phyloP scores from a whole-genome alignment of 2,113 vertebrate species.

The Alces alces region DNA sequence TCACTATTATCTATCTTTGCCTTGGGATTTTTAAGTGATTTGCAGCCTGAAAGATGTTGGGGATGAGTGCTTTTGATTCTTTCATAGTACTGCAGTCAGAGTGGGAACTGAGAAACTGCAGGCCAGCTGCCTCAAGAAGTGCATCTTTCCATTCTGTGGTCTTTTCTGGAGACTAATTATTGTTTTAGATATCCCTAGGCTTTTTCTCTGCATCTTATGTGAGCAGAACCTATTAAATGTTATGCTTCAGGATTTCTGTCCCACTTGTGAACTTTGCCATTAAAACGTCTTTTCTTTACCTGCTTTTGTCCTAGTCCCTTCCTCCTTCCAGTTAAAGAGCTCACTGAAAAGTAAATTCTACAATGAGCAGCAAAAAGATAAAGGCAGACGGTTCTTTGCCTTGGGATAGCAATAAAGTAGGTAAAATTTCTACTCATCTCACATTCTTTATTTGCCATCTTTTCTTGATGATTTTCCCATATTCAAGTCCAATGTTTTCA shows the following conservation, averaged over 20 bases:
- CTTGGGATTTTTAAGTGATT: conserved; percentile 17
- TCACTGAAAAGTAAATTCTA: not conserved
- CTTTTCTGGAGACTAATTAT: conserved; percentile 10
- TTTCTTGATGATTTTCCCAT: not conserved
- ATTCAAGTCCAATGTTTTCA: not conserved
- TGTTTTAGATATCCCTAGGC: not conserved
- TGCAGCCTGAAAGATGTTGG: conserved; percentile 2
- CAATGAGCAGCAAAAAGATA: not conserved
- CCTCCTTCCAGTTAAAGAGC: not conserved
- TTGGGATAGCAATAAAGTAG: not conserved
- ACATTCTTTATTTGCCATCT: not conserved
- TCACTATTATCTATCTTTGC: conserved; percentile 2
- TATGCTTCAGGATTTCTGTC: not conserved
- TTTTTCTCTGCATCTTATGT: not conserved
- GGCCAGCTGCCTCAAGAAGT: not conserved
- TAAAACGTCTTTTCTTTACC: not conserved
- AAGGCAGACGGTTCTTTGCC: not conserved
- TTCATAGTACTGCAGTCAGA: not conserved
- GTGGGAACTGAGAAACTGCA: not conserved
- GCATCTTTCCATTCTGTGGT: not conserved
- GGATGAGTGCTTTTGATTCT: not conserved
- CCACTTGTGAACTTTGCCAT: not conserved
- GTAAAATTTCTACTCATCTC: not conserved
- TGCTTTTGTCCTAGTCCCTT: not conserved
- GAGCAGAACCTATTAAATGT: not conserved